Percentiles rank a stretch among this genome's conserved stretches.
These are phyloP conservation scores for Crotophaga sulcirostris DNA, from an alignment of 2,113 vertebrate species.

Conservation along the genomic window DNA sequence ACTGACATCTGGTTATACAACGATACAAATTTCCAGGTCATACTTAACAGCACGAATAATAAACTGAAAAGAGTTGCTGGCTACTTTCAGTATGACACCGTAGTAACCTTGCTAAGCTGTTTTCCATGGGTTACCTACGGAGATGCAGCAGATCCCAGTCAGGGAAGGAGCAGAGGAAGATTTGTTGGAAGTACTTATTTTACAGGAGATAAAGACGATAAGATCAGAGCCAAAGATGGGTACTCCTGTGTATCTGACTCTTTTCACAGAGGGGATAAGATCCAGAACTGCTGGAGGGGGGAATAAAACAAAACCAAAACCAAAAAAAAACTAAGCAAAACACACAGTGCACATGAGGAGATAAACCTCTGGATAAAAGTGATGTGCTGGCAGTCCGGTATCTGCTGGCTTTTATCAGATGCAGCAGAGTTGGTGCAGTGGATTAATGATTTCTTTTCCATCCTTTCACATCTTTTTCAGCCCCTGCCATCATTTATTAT, in stretches of 20 bases:
- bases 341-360: neutral
- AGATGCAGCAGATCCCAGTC: neutral
- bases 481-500: conserved; percentile 7
- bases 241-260: neutral
- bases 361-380: neutral
- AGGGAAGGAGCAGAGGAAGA: neutral
- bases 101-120: neutral
- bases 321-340: neutral
- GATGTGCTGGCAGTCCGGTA: neutral
- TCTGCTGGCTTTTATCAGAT: neutral
- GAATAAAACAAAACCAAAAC: neutral
- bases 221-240: neutral
- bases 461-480: conserved; percentile 29
- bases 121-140: neutral
- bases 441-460: conserved; percentile 47
- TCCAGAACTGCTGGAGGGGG: neutral
- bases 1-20: conserved; percentile 39
- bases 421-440: neutral
- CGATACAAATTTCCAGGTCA: conserved; percentile 35
- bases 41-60: conserved; percentile 29
- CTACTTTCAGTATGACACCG: neutral
- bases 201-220: neutral
- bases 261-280: neutral
- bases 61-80: conserved; percentile 24
- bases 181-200: neutral